Conservation (phyloP, 2,797 vertebrate species). For the Centroberyx gerrardi region DNA sequence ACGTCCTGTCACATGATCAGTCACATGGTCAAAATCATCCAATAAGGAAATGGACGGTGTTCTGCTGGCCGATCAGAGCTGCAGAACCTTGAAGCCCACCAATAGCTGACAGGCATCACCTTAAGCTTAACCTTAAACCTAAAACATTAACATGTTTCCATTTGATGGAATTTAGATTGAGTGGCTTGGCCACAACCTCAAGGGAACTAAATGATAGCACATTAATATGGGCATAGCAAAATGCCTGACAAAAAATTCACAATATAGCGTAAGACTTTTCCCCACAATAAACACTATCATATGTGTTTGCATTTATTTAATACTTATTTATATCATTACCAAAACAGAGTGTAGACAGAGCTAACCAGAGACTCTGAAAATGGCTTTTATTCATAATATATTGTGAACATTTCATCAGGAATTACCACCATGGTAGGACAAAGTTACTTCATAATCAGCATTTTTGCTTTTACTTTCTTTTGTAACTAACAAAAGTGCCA, state of each 20-base stretch:
- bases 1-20: slow-evolving; percentile 23
- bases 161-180: slow-evolving; percentile 25
- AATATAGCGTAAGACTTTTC: slow-evolving; percentile 27
- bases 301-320: slow-evolving; percentile 32
- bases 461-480: not conserved
- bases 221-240: slow-evolving; percentile 7
- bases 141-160: slow-evolving; percentile 39
- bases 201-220: slow-evolving; percentile 1
- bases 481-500: slow-evolving; percentile 6
- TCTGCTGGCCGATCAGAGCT: slow-evolving; percentile 27
- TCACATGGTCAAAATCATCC: slow-evolving; percentile 34
- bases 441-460: not conserved
- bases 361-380: slow-evolving; percentile 27
- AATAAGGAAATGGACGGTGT: slow-evolving; percentile 43
- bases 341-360: slow-evolving; percentile 9
- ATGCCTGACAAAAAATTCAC: slow-evolving; percentile 41
- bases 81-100: slow-evolving; percentile 23
- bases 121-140: slow-evolving; percentile 10
- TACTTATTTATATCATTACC: not conserved
- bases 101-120: not conserved
- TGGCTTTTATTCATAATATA: slow-evolving; percentile 35
- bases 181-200: slow-evolving; percentile 37
- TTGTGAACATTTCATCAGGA: slow-evolving; percentile 36
- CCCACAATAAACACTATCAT: slow-evolving; percentile 40
- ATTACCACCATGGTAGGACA: not conserved